Evolutionary conservation across 2,888 invertebrate species (phyloP).

Genomic region (Parnassius mnemosyne): DNA sequence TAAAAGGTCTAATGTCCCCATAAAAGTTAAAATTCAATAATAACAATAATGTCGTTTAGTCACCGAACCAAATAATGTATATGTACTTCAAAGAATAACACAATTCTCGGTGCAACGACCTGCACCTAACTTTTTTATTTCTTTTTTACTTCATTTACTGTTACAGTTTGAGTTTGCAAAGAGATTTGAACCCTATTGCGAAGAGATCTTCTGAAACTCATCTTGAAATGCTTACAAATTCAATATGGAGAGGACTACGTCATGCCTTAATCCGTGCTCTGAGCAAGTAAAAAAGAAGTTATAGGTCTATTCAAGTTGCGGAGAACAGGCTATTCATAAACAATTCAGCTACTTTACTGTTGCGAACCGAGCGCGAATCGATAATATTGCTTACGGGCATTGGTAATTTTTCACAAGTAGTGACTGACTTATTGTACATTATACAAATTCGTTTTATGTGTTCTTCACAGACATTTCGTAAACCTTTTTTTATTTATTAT

Average conservation of each 20-base stretch:
- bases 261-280: constrained; percentile 25
- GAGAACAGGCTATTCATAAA: constrained; percentile 17
- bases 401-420: constrained; percentile 9
- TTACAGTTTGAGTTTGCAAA: constrained; percentile 15
- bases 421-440: not conserved
- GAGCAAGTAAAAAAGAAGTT: constrained; percentile 21
- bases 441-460: no score
- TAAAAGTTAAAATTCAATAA: not conserved
- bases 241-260: constrained; percentile 21
- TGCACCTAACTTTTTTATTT: constrained; percentile 16
- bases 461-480: no score
- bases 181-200: constrained; percentile 24
- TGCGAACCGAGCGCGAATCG: constrained; percentile 7
- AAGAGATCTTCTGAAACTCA: not conserved
- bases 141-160: constrained; percentile 24
- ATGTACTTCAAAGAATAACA: constrained; percentile 22
- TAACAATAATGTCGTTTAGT: constrained; percentile 14
- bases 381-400: constrained; percentile 3
- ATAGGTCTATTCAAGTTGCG: constrained; percentile 10
- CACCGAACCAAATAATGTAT: constrained; percentile 4
- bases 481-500: no score
- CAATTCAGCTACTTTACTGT: constrained; percentile 4
- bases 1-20: not conserved
- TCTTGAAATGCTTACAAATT: constrained; percentile 13
- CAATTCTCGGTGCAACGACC: constrained; percentile 23